Conservation (phyloP, 2,113 vertebrate genomes). For the Stigmatopora argus region DNA sequence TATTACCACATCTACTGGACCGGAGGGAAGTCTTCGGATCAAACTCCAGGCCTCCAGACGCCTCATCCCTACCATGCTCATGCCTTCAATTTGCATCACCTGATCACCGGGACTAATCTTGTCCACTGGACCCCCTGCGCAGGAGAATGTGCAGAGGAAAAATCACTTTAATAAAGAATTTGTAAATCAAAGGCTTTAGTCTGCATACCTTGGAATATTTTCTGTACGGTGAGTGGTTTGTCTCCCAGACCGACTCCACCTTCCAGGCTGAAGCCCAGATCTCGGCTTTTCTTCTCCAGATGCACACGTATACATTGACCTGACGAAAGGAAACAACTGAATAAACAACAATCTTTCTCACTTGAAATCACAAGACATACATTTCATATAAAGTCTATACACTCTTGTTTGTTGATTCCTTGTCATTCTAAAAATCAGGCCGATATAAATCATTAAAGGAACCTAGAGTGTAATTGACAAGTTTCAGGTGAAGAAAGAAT, state of each 20-base stretch:
- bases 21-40: slow-evolving; percentile 64
- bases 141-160: background rate
- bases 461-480: background rate
- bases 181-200: slow-evolving; percentile 7
- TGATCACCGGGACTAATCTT: slow-evolving; percentile 68
- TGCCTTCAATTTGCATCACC: slow-evolving; percentile 62
- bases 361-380: background rate
- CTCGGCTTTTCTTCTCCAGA: slow-evolving; percentile 64
- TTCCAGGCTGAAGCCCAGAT: slow-evolving; percentile 75
- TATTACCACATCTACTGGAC: slow-evolving; percentile 67
- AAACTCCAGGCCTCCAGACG: slow-evolving; percentile 72
- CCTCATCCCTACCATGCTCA: slow-evolving; percentile 58
- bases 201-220: slow-evolving; percentile 71
- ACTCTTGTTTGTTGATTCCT: background rate
- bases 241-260: slow-evolving; percentile 68
- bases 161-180: background rate
- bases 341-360: background rate
- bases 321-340: slow-evolving; percentile 17
- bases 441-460: background rate
- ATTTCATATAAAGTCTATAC: slow-evolving; percentile 19
- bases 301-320: slow-evolving; percentile 50
- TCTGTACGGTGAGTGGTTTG: slow-evolving; percentile 68
- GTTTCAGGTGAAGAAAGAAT: background rate
- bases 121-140: slow-evolving; percentile 66
- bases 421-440: background rate